Evolutionary conservation across 1,140 invertebrate species (phyloP).

Genomic region (Trypoxylus dichotomus): DNA sequence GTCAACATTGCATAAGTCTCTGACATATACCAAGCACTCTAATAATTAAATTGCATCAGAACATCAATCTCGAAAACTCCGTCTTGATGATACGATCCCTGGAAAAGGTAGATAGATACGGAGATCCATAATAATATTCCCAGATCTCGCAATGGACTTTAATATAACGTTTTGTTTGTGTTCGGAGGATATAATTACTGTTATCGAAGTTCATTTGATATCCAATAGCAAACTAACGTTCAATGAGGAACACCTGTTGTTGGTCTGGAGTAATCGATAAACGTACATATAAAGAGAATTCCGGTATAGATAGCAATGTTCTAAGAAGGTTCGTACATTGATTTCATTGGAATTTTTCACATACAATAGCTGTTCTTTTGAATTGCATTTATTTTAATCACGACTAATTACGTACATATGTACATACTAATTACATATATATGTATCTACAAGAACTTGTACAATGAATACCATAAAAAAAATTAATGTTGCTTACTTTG

Average conservation of each 20-base stretch:
- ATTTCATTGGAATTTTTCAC: no score
- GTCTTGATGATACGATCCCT: background rate
- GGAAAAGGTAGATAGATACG: background rate
- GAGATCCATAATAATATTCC: background rate
- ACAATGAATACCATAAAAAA: no score
- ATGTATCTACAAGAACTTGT: no score
- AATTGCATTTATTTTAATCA: no score
- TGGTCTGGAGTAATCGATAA: no score
- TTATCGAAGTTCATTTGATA: background rate
- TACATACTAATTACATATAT: no score
- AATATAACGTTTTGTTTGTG: background rate
- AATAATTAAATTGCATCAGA: conserved; percentile 28
- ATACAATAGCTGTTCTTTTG: no score
- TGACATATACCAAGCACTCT: conserved; percentile 25
- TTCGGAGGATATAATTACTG: background rate
- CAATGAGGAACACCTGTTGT: background rate
- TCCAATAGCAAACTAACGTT: background rate
- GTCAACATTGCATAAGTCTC: conserved; percentile 12
- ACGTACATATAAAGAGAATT: no score
- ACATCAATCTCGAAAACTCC: conserved; percentile 6
- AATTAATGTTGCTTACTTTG: no score
- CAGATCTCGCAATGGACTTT: background rate
- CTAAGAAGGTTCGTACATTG: no score
- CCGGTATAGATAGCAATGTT: no score
- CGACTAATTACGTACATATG: no score